Percentiles rank a stretch among this genome's conserved stretches.
Evolutionary conservation across 2,888 invertebrate species (phyloP).

Genomic region (Gymnoscelis rufifasciata): DNA sequence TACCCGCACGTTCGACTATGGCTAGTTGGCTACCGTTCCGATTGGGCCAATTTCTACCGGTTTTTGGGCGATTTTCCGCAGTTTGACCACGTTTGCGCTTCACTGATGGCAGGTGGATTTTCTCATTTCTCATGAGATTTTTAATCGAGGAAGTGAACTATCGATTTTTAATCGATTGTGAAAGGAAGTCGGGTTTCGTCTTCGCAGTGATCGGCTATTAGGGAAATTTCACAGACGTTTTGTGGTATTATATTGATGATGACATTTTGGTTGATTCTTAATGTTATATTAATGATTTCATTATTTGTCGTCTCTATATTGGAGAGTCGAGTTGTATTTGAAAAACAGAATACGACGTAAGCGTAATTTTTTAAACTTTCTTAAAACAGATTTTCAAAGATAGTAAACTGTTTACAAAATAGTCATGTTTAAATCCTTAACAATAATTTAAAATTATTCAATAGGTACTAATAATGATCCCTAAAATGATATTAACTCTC

Average conservation of each 20-base stretch:
- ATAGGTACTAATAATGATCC: too few relatives aligned
- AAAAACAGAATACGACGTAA: too few relatives aligned
- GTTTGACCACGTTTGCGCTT: slow-evolving; percentile 72
- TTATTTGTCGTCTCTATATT: too few relatives aligned
- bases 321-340: too few relatives aligned
- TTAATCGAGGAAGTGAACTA: slow-evolving; percentile 62
- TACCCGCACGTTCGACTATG: slow-evolving; percentile 2
- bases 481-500: too few relatives aligned
- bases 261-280: background rate
- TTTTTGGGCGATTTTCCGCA: slow-evolving; percentile 73
- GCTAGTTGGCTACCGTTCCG: slow-evolving; percentile 6
- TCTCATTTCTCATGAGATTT: slow-evolving; percentile 68
- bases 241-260: background rate
- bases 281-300: background rate
- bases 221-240: slow-evolving; percentile 5
- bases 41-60: slow-evolving; percentile 61
- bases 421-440: too few relatives aligned
- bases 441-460: too few relatives aligned
- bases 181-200: slow-evolving; percentile 51
- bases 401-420: too few relatives aligned
- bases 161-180: slow-evolving; percentile 43
- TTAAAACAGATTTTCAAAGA: too few relatives aligned
- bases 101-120: slow-evolving; percentile 64
- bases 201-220: slow-evolving; percentile 27
- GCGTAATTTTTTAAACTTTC: too few relatives aligned